Evolutionary conservation across 2,888 invertebrate species (phyloP).

Genomic region (Thymelicus acteon): DNA sequence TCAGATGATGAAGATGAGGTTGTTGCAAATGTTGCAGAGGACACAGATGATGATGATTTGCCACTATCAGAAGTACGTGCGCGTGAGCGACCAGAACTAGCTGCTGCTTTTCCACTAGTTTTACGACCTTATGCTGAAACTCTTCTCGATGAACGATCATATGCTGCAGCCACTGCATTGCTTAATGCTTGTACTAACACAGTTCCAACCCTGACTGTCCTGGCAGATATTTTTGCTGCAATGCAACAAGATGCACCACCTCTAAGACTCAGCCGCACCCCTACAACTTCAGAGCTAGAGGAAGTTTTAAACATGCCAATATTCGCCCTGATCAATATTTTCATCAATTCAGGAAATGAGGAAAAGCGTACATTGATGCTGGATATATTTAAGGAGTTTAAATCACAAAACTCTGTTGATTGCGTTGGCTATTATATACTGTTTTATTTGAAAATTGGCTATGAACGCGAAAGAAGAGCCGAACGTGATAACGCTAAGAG

Average conservation of each 20-base stretch:
- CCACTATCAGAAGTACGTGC: conserved; percentile 91
- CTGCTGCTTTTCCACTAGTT: conserved; percentile 75
- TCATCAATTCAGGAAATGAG: conserved; percentile 89
- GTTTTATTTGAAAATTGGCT: conserved; percentile 93
- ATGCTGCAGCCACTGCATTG: conserved; percentile 68
- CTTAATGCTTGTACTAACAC: conserved; percentile 69
- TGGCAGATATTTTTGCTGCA: conserved; percentile 76
- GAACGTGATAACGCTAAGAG: conserved; percentile 81
- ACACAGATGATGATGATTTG: conserved; percentile 90
- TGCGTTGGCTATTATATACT: conserved; percentile 93
- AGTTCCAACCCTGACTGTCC: conserved; percentile 70
- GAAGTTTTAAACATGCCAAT: conserved; percentile 91
- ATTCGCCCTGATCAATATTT: conserved; percentile 94
- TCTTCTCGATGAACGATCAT: conserved; percentile 74
- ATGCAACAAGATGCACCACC: conserved; percentile 80
- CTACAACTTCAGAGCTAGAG: conserved; percentile 84
- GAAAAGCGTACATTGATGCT: conserved; percentile 91
- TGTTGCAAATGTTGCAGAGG: conserved; percentile 80
- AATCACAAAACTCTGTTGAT: conserved; percentile 86
- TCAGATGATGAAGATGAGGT: conserved; percentile 93
- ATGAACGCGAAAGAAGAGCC: conserved; percentile 82
- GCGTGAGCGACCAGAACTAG: conserved; percentile 85
- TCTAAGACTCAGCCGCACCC: conserved; percentile 76
- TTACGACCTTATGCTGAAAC: conserved; percentile 75
- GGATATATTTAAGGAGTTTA: conserved; percentile 92